These are phyloP conservation scores for Brachyistius frenatus DNA, from an alignment of 2,113 vertebrate species.

Conservation along the genomic window DNA sequence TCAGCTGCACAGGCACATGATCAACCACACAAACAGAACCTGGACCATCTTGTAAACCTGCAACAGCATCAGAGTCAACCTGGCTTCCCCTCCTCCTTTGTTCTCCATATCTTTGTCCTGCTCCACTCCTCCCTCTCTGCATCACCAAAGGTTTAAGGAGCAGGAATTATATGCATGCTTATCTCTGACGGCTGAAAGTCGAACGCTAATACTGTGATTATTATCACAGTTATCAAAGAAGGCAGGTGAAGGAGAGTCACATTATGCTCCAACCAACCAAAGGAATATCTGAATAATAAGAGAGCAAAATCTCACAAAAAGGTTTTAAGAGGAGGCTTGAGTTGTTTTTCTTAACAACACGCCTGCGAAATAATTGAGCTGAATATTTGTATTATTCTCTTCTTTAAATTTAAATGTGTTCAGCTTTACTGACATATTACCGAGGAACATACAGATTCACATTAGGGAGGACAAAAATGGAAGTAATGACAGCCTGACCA, in stretches of 20 bases:
- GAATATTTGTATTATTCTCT: no score
- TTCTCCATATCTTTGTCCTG: slow-evolving; percentile 32
- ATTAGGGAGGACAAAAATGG: background rate
- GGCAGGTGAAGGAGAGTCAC: background rate
- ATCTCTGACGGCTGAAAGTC: background rate
- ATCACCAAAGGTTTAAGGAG: slow-evolving; percentile 14
- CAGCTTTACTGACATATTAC: no score
- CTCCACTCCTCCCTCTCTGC: slow-evolving; percentile 45
- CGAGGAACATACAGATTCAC: slow-evolving; percentile 7
- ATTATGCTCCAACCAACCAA: background rate
- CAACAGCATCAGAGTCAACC: slow-evolving; percentile 35
- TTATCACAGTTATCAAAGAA: background rate
- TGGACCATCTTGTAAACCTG: slow-evolving; percentile 22
- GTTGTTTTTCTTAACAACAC: no score
- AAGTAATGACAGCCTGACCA: slow-evolving; percentile 33
- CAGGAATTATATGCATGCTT: background rate
- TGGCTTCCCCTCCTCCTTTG: slow-evolving; percentile 30
- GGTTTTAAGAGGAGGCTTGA: no score
- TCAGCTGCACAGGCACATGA: slow-evolving; percentile 12
- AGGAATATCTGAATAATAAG: background rate
- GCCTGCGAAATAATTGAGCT: no score
- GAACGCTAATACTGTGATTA: background rate
- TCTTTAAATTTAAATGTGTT: no score
- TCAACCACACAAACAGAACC: slow-evolving; percentile 13
- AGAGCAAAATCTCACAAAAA: no score